These are phyloP conservation scores for Salvelinus fontinalis DNA, from an alignment of 2,113 vertebrate genomes.

Conservation along the genomic window DNA sequence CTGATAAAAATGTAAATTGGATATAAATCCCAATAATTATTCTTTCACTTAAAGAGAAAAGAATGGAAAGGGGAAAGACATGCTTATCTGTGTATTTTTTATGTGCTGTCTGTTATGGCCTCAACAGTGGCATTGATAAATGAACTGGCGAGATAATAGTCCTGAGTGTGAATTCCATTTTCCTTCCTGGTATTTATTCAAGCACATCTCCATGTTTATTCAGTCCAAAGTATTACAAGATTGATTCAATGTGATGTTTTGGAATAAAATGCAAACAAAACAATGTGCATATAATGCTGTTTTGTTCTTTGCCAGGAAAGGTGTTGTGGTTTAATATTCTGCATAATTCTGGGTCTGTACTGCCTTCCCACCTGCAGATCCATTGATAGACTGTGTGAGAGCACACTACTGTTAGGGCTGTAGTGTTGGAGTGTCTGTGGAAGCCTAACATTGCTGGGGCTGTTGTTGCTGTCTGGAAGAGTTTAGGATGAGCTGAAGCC, in stretches of 20 bases:
- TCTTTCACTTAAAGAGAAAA: conserved; percentile 71
- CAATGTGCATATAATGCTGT: conserved; percentile 77
- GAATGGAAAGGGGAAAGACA: conserved; percentile 69
- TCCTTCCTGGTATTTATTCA: conserved; percentile 85
- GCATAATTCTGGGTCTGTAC: conserved; percentile 67
- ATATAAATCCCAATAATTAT: conserved; percentile 77
- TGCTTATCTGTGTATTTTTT: conserved; percentile 69
- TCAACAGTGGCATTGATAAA: conserved; percentile 71
- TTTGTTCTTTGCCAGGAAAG: conserved; percentile 55
- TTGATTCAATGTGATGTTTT: conserved; percentile 93
- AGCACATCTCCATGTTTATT: conserved; percentile 82
- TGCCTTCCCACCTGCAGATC: conserved; percentile 14
- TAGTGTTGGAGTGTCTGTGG: no score
- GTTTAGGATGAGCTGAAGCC: no score
- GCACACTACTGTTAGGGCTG: no score
- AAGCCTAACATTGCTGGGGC: no score
- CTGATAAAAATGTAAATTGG: conserved; percentile 74
- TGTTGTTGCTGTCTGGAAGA: no score
- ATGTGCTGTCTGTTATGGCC: conserved; percentile 69
- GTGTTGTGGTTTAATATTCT: conserved; percentile 72
- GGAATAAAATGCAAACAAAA: conserved; percentile 93
- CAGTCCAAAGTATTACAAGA: conserved; percentile 90
- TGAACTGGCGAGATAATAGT: conserved; percentile 80
- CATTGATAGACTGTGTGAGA: conserved; percentile 43
- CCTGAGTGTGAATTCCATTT: conserved; percentile 87